A percentile compares a stretch with the other conserved stretches of the same genome.
Conservation (phyloP, 2,888 invertebrate species). For the Pollenia labialis region DNA sequence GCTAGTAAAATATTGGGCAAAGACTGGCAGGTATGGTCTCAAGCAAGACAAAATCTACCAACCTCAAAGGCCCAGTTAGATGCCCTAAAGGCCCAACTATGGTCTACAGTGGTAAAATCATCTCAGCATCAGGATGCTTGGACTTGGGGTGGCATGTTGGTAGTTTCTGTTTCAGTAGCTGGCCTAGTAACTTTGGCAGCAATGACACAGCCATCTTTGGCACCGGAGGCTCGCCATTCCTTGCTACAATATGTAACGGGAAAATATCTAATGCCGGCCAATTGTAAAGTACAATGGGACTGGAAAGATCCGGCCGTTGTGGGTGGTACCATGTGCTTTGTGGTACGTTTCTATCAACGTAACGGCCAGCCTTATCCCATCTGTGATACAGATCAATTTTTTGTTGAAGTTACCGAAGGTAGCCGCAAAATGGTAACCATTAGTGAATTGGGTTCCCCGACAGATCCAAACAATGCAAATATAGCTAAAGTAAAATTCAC, state of each 20-base stretch:
- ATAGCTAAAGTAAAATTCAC: slow-evolving; percentile 95
- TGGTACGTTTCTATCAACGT: slow-evolving; percentile 94
- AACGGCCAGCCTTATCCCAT: slow-evolving; percentile 97
- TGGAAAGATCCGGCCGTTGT: slow-evolving; percentile 96
- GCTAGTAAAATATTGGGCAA: slow-evolving; percentile 91
- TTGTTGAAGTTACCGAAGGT: slow-evolving; percentile 94
- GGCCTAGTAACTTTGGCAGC: slow-evolving; percentile 95
- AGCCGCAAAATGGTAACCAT: slow-evolving; percentile 93
- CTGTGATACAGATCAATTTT: slow-evolving; percentile 95
- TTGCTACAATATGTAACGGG: slow-evolving; percentile 96
- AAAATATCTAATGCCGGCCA: slow-evolving; percentile 94
- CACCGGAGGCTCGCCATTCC: slow-evolving; percentile 95
- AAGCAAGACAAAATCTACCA: slow-evolving; percentile 92
- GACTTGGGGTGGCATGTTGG: slow-evolving; percentile 97
- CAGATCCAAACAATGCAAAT: slow-evolving; percentile 93
- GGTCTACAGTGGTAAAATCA: slow-evolving; percentile 93
- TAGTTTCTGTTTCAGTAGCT: slow-evolving; percentile 94
- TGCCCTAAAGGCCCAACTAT: slow-evolving; percentile 91
- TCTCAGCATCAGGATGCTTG: slow-evolving; percentile 95
- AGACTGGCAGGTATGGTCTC: slow-evolving; percentile 91
- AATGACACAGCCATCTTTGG: slow-evolving; percentile 95
- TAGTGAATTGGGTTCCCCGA: slow-evolving; percentile 94
- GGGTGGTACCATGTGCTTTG: slow-evolving; percentile 96
- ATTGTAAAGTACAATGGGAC: slow-evolving; percentile 92
- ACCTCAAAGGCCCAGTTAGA: slow-evolving; percentile 92